Evolutionary conservation across 1,140 invertebrate genomes (phyloP), one percentile per base, ranked within the genome.

Genomic region (Mamestra configurata): DNA sequence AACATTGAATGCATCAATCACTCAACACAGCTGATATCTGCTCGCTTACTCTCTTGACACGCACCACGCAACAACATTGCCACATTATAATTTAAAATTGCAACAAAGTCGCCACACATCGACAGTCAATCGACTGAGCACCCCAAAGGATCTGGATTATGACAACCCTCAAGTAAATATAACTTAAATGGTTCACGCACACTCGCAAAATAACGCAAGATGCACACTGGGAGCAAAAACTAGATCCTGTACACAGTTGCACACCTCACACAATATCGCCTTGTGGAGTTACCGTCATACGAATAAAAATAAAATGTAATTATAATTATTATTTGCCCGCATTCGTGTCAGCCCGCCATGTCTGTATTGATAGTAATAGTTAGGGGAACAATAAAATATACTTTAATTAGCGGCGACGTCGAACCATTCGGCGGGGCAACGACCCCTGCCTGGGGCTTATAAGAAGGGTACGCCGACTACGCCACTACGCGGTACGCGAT

Each of bases 371-470:
- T 85, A 80, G 83, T 84, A 82, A 83, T 83, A 86, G 86, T 87
- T 85, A 86, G 90, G 89, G 90, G 88, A 89, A 90, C 92, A 94
- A 93, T 94, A 92, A 93, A 92, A 92, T 94, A 93, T 93, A 94
- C 88, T 93, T 92, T 92, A 94, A 93, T 94, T 92, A 94, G 87
- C 86, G 86, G 86, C 88, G 84, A 83, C 83, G 86, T 83, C 86
- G 83, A 84, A 85, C 81, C 85, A 83, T 90, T 88, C 88, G 86
- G 87, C 75, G 79, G 91, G 90, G 77, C 92, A 84, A 85, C 87
- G 90, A 93, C 90, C 92, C 88, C 83, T 37, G 22, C n/a, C 72
- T 8, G 72, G 76, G 85, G 79, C 83, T 84, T 83, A 87, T 86
- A 88, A 76, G 73, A 61, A 64, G 43, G 49, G 53, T 40, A 73